Evolutionary conservation across 2,113 vertebrate genomes (phyloP).

Genomic region (Euleptes europaea): DNA sequence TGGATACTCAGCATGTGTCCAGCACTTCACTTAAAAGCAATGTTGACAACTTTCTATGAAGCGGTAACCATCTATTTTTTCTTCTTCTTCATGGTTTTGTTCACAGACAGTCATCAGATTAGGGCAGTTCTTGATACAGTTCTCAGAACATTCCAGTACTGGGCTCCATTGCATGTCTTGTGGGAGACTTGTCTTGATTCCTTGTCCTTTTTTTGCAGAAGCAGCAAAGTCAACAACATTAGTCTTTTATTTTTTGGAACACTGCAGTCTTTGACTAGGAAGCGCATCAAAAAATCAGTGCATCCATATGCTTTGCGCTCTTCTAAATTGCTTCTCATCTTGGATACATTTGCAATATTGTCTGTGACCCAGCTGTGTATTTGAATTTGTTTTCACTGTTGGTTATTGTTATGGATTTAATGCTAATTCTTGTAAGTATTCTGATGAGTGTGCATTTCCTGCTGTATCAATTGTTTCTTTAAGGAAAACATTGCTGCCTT

Average conservation of each 20-base stretch:
- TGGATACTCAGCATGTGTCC: background rate
- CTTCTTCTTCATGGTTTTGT: background rate
- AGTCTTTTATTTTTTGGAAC: background rate
- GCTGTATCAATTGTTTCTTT: background rate
- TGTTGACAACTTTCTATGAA: background rate
- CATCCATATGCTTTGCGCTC: background rate
- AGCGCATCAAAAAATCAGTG: background rate
- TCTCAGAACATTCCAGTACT: background rate
- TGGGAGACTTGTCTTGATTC: background rate
- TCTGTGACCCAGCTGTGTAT: background rate
- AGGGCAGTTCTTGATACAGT: background rate
- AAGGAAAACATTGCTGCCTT: background rate
- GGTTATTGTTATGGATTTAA: background rate
- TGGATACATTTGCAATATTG: background rate
- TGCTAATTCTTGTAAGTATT: background rate
- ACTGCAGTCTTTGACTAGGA: background rate
- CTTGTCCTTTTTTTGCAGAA: background rate
- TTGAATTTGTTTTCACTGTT: background rate
- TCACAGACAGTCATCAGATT: background rate
- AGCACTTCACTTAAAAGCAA: background rate
- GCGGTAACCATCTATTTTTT: background rate
- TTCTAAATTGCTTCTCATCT: background rate
- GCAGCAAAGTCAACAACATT: background rate
- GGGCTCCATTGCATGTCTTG: background rate
- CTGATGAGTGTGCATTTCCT: background rate